phyloP scores from a whole-genome alignment of 2,797 vertebrate species.

The Adrianichthys oophorus region DNA sequence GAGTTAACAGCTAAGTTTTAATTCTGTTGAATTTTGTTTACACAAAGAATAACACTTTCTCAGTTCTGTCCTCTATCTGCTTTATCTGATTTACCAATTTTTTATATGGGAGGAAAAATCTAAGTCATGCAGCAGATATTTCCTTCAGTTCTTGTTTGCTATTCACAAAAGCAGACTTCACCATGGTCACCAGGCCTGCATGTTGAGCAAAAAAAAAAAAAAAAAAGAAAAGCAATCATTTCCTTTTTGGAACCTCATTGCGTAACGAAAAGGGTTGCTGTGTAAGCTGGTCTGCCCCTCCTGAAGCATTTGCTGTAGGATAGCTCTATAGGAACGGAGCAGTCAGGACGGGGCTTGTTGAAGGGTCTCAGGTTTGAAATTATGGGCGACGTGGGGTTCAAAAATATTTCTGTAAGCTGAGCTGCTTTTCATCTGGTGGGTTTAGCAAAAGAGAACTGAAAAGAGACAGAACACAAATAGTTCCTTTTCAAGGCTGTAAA shows the following conservation, averaged over 20 bases:
- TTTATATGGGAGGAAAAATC: slow-evolving; percentile 46
- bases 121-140: slow-evolving; percentile 58
- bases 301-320: slow-evolving; percentile 39
- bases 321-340: slow-evolving; percentile 23
- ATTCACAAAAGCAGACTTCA: slow-evolving; percentile 62
- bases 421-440: slow-evolving; percentile 25
- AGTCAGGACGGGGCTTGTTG: slow-evolving; percentile 37
- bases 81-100: slow-evolving; percentile 55
- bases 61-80: slow-evolving; percentile 14
- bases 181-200: slow-evolving; percentile 62
- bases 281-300: slow-evolving; percentile 30
- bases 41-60: slow-evolving; percentile 22
- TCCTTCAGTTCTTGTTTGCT: slow-evolving; percentile 58
- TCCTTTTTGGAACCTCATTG: slow-evolving; percentile 67
- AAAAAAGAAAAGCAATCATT: slow-evolving; percentile 55
- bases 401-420: slow-evolving; percentile 10
- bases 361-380: slow-evolving; percentile 25
- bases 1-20: slow-evolving; percentile 3
- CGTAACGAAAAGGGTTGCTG: slow-evolving; percentile 51
- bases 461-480: slow-evolving; percentile 16
- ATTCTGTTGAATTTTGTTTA: slow-evolving; percentile 19
- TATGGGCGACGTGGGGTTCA: slow-evolving; percentile 13
- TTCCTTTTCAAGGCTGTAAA: slow-evolving; percentile 37
- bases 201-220: slow-evolving; percentile 45
- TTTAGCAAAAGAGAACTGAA: slow-evolving; percentile 41